These are phyloP conservation scores for Patiria miniata DNA, from an alignment of 35 echinoderm and acorn worm genomes.

Conservation along the genomic window DNA sequence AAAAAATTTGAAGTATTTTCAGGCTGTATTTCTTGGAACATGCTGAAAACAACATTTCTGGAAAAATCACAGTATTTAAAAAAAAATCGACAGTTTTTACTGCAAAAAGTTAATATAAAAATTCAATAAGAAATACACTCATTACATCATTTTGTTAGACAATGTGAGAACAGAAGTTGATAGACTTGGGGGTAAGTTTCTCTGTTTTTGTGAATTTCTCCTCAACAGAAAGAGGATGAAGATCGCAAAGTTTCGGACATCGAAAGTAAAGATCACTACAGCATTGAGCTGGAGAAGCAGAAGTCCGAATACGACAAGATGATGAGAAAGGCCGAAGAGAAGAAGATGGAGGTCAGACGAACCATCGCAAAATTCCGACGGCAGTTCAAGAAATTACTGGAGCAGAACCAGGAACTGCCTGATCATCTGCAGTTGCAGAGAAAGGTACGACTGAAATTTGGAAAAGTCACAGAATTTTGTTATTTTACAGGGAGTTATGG, in stretches of 20 bases:
- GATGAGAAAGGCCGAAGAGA: constrained; percentile 92
- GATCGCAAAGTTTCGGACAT: constrained; percentile 74
- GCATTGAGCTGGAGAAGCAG: constrained; percentile 99
- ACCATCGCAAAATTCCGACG: constrained; percentile 92
- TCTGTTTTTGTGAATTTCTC: background rate
- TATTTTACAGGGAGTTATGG: no score
- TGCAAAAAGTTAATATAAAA: no score
- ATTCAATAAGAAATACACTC: no score
- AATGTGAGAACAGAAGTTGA: no score
- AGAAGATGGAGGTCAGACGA: constrained; percentile 80
- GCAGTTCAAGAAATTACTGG: constrained; percentile 96
- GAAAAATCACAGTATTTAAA: no score
- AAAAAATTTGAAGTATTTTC: no score
- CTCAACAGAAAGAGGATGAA: constrained; percentile 85
- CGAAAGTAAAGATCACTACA: constrained; percentile 94
- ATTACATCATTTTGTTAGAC: no score
- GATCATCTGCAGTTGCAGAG: constrained; percentile 89
- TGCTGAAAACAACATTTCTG: no score
- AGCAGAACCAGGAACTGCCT: constrained; percentile 82
- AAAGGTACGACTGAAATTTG: no score
- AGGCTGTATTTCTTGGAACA: no score
- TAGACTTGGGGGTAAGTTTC: no score
- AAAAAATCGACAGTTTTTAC: no score
- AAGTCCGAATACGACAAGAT: constrained; percentile 97
- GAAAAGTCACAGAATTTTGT: background rate